phyloP scores from a whole-genome alignment of 2,888 invertebrate species.

The Glaucopsyche alexis region DNA sequence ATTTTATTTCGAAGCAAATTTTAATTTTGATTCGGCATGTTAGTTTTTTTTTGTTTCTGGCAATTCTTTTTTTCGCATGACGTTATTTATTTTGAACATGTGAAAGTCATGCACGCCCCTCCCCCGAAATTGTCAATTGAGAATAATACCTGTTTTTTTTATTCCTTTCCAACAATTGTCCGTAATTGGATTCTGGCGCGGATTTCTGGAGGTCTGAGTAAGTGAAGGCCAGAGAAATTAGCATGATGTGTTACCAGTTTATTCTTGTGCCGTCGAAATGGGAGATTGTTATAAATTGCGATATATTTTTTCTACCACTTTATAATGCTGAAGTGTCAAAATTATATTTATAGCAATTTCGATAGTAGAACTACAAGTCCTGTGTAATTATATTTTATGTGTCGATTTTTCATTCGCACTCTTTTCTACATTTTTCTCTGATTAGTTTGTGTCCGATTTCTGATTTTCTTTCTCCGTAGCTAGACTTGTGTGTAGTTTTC shows the following conservation, averaged over 20 bases:
- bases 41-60: slow-evolving; percentile 38
- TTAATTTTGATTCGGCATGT: slow-evolving; percentile 43
- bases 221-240: slow-evolving; percentile 51
- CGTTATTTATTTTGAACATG: slow-evolving; percentile 44
- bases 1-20: slow-evolving; percentile 34
- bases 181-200: slow-evolving; percentile 75
- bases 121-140: slow-evolving; percentile 41
- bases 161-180: slow-evolving; percentile 68
- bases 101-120: slow-evolving; percentile 52
- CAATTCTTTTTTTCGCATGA: slow-evolving; percentile 41
- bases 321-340: background rate
- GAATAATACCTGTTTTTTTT: slow-evolving; percentile 72
- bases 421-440: background rate
- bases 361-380: background rate
- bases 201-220: slow-evolving; percentile 77
- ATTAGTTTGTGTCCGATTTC: slow-evolving; percentile 22
- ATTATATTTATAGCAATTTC: slow-evolving; percentile 24
- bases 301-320: slow-evolving; percentile 4
- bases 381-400: slow-evolving; percentile 6
- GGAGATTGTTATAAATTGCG: slow-evolving; percentile 46
- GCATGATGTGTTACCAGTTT: slow-evolving; percentile 49
- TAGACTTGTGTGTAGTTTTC: slow-evolving; percentile 25
- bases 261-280: slow-evolving; percentile 35
- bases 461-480: slow-evolving; percentile 8
- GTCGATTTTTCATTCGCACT: slow-evolving; percentile 12